A percentile compares a stretch with the other conserved stretches of the same genome.
These are phyloP conservation scores for Eulemur coronatus DNA, from an alignment of 2,797 vertebrate species.

Conservation along the genomic window DNA sequence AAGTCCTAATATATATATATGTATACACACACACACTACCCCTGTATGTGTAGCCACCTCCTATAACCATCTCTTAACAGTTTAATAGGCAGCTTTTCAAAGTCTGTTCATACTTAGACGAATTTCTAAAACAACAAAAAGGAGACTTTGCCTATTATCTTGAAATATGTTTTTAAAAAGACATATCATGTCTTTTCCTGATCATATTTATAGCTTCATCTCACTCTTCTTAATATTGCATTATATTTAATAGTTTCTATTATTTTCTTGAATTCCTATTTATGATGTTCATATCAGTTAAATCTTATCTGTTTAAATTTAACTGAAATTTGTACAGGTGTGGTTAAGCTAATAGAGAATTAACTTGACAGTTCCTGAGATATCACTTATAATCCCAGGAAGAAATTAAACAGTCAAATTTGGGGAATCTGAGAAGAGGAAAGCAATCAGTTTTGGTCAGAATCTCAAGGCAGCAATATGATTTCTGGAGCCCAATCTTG, in stretches of 20 bases:
- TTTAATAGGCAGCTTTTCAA: background rate
- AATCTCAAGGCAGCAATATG: background rate
- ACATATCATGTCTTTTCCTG: background rate
- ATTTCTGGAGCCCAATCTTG: background rate
- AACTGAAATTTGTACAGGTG: background rate
- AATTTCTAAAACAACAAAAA: background rate
- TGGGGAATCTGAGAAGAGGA: background rate
- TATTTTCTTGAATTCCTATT: constrained; percentile 19
- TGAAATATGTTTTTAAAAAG: background rate
- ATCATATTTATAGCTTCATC: background rate
- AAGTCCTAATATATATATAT: background rate
- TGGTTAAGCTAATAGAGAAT: background rate
- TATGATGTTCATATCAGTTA: background rate
- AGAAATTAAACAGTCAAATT: background rate
- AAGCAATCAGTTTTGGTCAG: background rate
- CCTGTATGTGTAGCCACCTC: background rate
- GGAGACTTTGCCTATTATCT: background rate
- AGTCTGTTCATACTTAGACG: background rate
- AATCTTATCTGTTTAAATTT: background rate
- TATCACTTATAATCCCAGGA: background rate
- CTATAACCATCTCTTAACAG: background rate
- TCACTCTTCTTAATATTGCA: background rate
- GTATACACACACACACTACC: too few relatives aligned
- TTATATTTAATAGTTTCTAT: background rate
- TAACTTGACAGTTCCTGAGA: background rate